Conservation (phyloP, 2,113 vertebrate genomes). For the Pyrgilauda ruficollis region DNA sequence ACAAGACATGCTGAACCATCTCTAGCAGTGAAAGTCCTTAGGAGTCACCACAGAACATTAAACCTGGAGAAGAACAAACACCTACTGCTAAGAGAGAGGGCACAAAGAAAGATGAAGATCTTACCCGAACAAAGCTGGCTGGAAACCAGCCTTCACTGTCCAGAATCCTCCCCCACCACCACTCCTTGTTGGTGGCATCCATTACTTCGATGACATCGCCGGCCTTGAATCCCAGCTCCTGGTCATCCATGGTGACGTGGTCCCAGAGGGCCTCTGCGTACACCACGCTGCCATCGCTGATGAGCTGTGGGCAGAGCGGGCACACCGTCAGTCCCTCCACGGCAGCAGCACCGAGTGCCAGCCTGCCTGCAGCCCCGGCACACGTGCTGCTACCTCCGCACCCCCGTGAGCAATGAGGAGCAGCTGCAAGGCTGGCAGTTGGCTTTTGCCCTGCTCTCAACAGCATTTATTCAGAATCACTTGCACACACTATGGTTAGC, state of each 20-base stretch:
- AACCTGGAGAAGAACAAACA: neutral
- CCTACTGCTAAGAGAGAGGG: neutral
- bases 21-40: neutral
- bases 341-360: neutral
- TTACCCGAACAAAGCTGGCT: constrained; percentile 93
- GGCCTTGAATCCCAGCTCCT: constrained; percentile 95
- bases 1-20: neutral
- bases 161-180: constrained; percentile 95
- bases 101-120: neutral
- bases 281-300: constrained; percentile 95
- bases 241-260: constrained; percentile 97
- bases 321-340: neutral
- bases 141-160: constrained; percentile 97
- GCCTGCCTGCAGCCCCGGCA: neutral
- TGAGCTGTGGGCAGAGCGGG: constrained; percentile 80
- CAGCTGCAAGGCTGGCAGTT: neutral
- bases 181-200: constrained; percentile 95
- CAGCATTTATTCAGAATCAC: neutral
- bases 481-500: neutral
- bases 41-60: neutral
- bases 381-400: rapidly evolving
- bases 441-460: neutral
- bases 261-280: constrained; percentile 96
- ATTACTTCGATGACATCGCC: constrained; percentile 95
- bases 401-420: rapidly evolving